A percentile compares a stretch with the other conserved stretches of the same genome.
These are phyloP conservation scores for Hylomyscus alleni DNA, from an alignment of 2,797 vertebrate species.

Conservation along the genomic window DNA sequence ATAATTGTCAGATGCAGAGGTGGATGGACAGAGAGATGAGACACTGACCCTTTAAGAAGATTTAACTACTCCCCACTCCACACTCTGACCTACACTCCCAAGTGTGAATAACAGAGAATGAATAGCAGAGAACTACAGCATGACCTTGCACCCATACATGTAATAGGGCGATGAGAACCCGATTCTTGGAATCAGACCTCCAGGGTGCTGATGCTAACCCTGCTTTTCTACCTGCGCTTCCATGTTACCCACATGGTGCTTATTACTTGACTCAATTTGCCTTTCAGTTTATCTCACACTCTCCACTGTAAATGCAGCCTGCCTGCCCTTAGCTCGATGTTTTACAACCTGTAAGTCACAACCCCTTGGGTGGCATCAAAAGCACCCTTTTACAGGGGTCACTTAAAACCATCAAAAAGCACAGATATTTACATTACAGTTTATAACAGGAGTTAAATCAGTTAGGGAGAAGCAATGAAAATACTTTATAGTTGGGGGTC, in stretches of 20 bases:
- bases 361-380: background rate
- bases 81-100: background rate
- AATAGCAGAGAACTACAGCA: background rate
- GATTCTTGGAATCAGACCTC: background rate
- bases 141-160: background rate
- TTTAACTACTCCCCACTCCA: background rate
- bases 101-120: constrained; percentile 5
- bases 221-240: background rate
- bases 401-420: background rate
- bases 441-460: background rate
- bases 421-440: background rate
- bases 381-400: background rate
- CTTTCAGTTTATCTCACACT: constrained; percentile 41
- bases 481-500: no score
- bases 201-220: background rate
- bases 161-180: background rate
- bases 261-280: background rate
- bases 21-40: no score
- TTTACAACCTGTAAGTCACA: background rate
- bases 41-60: background rate
- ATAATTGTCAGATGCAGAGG: background rate
- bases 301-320: background rate
- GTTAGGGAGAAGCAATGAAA: background rate
- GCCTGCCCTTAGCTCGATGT: constrained; percentile 13
- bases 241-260: background rate